These are phyloP conservation scores for Melanocharis versteri DNA, from an alignment of 2,113 vertebrate genomes.

Conservation along the genomic window DNA sequence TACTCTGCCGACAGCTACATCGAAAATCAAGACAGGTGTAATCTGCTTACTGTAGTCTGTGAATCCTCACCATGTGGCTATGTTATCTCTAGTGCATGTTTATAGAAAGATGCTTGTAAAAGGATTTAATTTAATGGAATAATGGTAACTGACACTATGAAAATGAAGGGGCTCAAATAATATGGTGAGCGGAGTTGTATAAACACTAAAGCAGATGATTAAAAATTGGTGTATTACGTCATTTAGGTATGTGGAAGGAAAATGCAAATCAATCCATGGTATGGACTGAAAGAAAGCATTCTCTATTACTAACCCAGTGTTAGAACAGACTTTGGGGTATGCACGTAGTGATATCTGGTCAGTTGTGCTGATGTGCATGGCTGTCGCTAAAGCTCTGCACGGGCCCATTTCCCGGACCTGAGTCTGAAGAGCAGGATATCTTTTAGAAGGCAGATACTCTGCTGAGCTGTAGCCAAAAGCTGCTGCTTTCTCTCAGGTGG, in stretches of 20 bases:
- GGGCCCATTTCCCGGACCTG: neutral
- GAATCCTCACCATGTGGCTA: slow-evolving; percentile 62
- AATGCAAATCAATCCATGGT: neutral
- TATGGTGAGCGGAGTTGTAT: neutral
- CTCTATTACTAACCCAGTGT: neutral
- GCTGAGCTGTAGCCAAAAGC: neutral
- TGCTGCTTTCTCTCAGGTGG: neutral
- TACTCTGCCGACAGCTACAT: slow-evolving; percentile 44
- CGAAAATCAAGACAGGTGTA: slow-evolving; percentile 63
- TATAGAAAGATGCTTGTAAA: slow-evolving; percentile 59
- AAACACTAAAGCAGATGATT: neutral
- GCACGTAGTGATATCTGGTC: accelerated
- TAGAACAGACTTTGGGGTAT: neutral
- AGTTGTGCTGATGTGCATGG: neutral
- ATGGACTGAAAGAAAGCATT: neutral
- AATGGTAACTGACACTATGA: slow-evolving; percentile 61
- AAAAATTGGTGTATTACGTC: neutral
- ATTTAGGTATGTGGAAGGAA: neutral
- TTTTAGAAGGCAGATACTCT: neutral
- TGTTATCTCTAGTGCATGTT: slow-evolving; percentile 60
- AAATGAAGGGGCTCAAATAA: slow-evolving; percentile 45
- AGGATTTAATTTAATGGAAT: slow-evolving; percentile 70
- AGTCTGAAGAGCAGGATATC: neutral
- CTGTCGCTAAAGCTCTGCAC: neutral
- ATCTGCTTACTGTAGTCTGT: slow-evolving; percentile 62